These are phyloP conservation scores for Dascillus cervinus DNA, from an alignment of 2,888 invertebrate genomes.

Conservation along the genomic window DNA sequence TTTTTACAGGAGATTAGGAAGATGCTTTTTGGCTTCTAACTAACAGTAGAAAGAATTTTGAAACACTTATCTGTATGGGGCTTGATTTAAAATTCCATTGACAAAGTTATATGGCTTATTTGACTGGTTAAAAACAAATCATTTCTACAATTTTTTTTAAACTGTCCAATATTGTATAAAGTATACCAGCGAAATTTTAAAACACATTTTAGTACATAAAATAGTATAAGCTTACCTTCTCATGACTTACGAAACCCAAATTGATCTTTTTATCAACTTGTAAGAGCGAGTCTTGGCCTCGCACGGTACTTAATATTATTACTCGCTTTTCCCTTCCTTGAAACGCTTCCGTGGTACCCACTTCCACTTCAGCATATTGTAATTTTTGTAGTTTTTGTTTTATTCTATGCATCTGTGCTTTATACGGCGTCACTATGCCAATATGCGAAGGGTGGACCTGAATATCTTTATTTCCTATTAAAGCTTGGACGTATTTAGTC, in stretches of 20 bases:
- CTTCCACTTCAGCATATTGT: slow-evolving; percentile 45
- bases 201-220: too few species aligned
- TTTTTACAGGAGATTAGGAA: too few species aligned
- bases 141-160: too few species aligned
- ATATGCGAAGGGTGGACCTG: slow-evolving; percentile 44
- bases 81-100: too few species aligned
- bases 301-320: slow-evolving; percentile 74
- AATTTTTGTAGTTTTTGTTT: slow-evolving; percentile 37
- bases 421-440: slow-evolving; percentile 55
- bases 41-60: too few species aligned
- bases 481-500: slow-evolving; percentile 48
- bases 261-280: slow-evolving; percentile 48
- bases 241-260: slow-evolving; percentile 47
- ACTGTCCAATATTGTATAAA: too few species aligned
- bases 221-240: slow-evolving; percentile 27
- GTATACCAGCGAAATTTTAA: too few species aligned
- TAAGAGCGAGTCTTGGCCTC: slow-evolving; percentile 52
- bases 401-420: too few species aligned
- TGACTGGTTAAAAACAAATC: too few species aligned
- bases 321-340: slow-evolving; percentile 80
- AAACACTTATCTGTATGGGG: too few species aligned
- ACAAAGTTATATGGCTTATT: too few species aligned
- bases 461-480: slow-evolving; percentile 43
- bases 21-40: too few species aligned
- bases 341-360: slow-evolving; percentile 81